These are phyloP conservation scores for Drosophila orosa DNA, from an alignment of 1,140 invertebrate species.

Conservation along the genomic window DNA sequence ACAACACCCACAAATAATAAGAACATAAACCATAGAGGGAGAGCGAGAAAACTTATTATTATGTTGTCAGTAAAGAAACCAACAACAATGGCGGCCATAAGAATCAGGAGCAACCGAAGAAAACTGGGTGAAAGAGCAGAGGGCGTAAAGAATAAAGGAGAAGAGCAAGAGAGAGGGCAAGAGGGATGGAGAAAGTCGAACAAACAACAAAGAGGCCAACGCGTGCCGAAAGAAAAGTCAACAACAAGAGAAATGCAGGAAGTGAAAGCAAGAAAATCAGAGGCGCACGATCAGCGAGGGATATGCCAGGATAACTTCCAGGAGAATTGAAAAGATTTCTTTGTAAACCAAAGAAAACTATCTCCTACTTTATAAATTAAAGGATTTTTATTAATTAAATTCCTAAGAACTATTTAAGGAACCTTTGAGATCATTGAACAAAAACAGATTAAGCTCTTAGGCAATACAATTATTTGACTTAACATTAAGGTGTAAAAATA, in stretches of 20 bases:
- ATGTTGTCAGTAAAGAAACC: conserved; percentile 76
- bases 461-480: too few species aligned
- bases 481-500: too few species aligned
- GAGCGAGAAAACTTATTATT: conserved; percentile 75
- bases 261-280: conserved; percentile 17
- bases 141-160: neutral
- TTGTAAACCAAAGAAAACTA: too few species aligned
- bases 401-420: neutral
- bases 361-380: too few species aligned
- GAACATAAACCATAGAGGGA: conserved; percentile 28
- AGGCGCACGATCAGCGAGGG: neutral
- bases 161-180: neutral
- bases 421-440: too few species aligned
- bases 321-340: too few species aligned
- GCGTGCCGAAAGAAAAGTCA: conserved; percentile 33
- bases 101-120: conserved; percentile 8
- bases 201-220: conserved; percentile 45
- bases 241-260: conserved; percentile 4
- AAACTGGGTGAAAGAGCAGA: neutral
- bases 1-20: conserved; percentile 12
- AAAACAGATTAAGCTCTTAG: too few species aligned
- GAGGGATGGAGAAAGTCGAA: neutral
- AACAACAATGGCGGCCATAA: conserved; percentile 52
- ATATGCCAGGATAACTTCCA: neutral
- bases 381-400: neutral